These are phyloP conservation scores for Heliconius erato DNA, from an alignment of 2,888 invertebrate genomes.

Conservation along the genomic window DNA sequence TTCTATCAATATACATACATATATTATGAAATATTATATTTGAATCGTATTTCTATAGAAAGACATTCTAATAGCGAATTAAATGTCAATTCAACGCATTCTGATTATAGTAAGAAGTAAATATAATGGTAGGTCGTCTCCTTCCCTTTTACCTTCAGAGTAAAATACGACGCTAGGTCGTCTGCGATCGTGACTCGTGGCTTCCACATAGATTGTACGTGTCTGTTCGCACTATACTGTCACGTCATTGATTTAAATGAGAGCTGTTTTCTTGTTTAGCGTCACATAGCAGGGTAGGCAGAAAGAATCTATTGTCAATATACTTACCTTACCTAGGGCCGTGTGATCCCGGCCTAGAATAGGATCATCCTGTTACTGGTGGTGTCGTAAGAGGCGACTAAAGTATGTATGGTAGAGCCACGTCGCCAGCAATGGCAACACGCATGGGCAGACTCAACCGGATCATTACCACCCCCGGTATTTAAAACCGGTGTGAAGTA, in stretches of 20 bases:
- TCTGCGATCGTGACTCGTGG: constrained; percentile 56
- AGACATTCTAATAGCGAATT: constrained; percentile 34
- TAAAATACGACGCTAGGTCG: constrained; percentile 52
- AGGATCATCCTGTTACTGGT: too few species aligned
- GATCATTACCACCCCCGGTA: too few species aligned
- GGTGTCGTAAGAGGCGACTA: too few species aligned
- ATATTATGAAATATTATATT: constrained; percentile 3
- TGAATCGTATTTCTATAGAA: constrained; percentile 15
- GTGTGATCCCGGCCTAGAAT: too few species aligned
- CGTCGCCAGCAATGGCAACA: too few species aligned
- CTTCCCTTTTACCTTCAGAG: constrained; percentile 53
- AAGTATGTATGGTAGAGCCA: too few species aligned
- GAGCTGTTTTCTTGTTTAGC: too few species aligned
- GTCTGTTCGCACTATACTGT: constrained; percentile 41
- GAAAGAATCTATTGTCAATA: neutral
- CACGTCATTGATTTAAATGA: constrained; percentile 19
- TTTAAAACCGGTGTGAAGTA: too few species aligned
- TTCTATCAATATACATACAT: neutral
- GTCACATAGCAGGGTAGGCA: neutral
- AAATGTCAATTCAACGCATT: constrained; percentile 42
- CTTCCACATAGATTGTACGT: constrained; percentile 52
- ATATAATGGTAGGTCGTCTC: constrained; percentile 42
- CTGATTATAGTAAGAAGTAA: constrained; percentile 41
- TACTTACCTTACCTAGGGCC: too few species aligned
- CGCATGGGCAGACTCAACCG: too few species aligned